Evolutionary conservation across 2,888 invertebrate species (phyloP).

Genomic region (Syrphus vitripennis): DNA sequence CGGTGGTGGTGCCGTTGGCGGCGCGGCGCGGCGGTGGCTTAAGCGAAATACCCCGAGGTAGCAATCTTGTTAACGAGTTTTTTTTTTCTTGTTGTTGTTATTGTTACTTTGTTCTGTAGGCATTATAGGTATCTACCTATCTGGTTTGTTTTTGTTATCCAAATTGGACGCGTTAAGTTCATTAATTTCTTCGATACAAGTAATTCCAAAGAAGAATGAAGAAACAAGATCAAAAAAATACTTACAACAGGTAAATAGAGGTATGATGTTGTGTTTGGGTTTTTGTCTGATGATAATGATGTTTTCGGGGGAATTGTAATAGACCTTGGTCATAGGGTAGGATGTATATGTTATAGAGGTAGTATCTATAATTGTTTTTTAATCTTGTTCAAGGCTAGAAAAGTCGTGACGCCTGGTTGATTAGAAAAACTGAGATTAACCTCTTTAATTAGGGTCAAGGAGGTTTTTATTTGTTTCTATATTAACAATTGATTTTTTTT

Average conservation of each 20-base stretch:
- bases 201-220: slow-evolving; percentile 26
- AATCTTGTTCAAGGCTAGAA: background rate
- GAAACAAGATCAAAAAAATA: slow-evolving; percentile 38
- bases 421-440: background rate
- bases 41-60: slow-evolving; percentile 10
- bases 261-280: background rate
- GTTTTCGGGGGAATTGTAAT: background rate
- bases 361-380: background rate
- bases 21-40: slow-evolving; percentile 2
- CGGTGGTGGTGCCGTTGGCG: too few species aligned
- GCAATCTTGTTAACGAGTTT: slow-evolving; percentile 51
- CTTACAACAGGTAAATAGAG: background rate
- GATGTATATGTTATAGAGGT: too few species aligned
- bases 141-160: slow-evolving; percentile 33
- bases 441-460: background rate
- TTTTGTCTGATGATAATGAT: slow-evolving; percentile 7
- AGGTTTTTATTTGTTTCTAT: too few species aligned
- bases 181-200: slow-evolving; percentile 49
- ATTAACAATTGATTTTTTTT: too few species aligned
- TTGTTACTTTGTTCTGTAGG: background rate
- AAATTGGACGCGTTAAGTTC: slow-evolving; percentile 41
- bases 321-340: background rate
- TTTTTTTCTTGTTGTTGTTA: background rate
- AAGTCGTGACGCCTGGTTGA: background rate
- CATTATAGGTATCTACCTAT: too few species aligned